Evolutionary conservation across 1,140 invertebrate species (phyloP), one percentile per base, ranked within the genome.

Genomic region (Doryteuthis pealeii): DNA sequence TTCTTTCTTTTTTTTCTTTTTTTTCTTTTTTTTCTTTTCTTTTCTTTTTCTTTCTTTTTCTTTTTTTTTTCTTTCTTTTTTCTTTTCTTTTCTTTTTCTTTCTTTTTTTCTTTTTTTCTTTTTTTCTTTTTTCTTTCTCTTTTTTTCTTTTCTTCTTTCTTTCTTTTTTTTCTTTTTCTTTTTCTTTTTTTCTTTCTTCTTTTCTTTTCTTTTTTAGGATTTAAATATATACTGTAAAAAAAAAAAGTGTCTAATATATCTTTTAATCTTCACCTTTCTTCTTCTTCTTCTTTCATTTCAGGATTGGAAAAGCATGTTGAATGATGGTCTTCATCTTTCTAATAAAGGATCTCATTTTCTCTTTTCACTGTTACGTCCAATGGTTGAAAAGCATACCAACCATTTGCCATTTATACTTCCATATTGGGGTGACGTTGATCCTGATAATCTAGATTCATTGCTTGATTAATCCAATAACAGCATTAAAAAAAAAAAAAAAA

Each of bases 281-380:
- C 35, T 40, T 40, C 6, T 74, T 30, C 67, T 58, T 43, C 30
- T 68, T 69, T 33, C 70, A 54, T 74, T 78, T 62, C 72, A 81
- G 79, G 58, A 77, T 49, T 79, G 76, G 76, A 43, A 78, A 65
- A 66, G 76, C 8, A 67, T 76, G 71, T 45, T 84, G 22, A 71
- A 69, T 74, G 82, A 84, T 74, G 82, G 82, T 22, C 79, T 84
- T 40, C 82, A 84, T 69, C 73, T 84, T 2, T 79, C 79, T 33
- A 2, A 66, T 2, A 40, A 15, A 12, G 82, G 82, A 14, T 81
- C 78, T 8, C 54, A 73, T 26, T 54, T 80, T 6, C 65, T 84
- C 31, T 84, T 84, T 72, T 58, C 75, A 6, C 62, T 79, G 22
- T 70, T 84, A 18, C 73, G 77, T 62, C 82, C 81, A 58, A 30